These are phyloP conservation scores for Buathra laborator DNA, from an alignment of 2,888 invertebrate genomes.

Conservation along the genomic window DNA sequence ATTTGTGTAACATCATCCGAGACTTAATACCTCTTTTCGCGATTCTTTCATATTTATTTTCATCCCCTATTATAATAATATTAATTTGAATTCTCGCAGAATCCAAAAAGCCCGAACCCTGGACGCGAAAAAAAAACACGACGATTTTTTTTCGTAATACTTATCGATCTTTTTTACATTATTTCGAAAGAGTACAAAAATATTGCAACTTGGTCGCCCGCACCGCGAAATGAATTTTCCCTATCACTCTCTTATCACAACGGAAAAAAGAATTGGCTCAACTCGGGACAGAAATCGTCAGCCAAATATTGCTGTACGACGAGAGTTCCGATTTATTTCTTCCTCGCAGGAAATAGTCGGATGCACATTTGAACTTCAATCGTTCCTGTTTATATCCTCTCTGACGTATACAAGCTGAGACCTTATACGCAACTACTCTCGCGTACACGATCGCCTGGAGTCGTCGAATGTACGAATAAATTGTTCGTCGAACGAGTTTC, in stretches of 20 bases:
- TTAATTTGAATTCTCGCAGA: no score
- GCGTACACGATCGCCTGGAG: neutral
- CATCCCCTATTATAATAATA: no score
- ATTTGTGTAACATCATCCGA: no score
- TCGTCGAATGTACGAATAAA: conserved; percentile 5
- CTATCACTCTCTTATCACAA: neutral
- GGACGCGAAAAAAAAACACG: no score
- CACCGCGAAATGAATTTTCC: no score
- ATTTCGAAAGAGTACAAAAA: no score
- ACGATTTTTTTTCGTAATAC: no score
- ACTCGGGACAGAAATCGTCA: neutral
- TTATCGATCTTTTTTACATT: no score
- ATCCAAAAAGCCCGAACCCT: no score
- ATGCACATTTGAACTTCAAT: conserved; percentile 1
- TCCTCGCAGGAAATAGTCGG: neutral
- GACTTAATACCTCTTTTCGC: no score
- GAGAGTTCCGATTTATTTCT: neutral
- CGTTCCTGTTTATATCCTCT: conserved; percentile 1
- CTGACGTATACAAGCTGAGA: neutral
- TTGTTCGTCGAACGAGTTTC: conserved; percentile 18
- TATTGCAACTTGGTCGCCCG: no score
- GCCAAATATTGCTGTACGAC: neutral
- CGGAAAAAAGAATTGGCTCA: neutral
- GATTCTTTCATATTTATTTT: no score
- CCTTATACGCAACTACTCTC: neutral